Conservation (phyloP, 2,113 vertebrate genomes). For the Hippocampus comes region DNA sequence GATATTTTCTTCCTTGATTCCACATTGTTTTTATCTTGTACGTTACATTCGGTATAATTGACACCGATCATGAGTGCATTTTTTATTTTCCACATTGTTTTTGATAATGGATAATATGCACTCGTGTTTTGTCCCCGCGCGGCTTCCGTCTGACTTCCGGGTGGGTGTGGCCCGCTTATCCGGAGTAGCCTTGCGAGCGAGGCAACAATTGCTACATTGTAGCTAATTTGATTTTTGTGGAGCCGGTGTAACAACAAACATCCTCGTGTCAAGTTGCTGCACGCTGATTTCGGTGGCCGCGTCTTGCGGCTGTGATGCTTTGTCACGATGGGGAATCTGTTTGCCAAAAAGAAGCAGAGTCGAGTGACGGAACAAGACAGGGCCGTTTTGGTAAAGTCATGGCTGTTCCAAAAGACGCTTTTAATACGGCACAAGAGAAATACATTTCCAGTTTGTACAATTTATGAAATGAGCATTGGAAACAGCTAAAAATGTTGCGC, state of each 20-base stretch:
- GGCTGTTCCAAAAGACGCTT: background rate
- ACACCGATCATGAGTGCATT: too few relatives aligned
- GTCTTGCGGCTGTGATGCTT: constrained; percentile 48
- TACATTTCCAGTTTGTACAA: too few relatives aligned
- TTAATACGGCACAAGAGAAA: too few relatives aligned
- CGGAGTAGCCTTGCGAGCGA: constrained; percentile 19
- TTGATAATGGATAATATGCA: too few relatives aligned
- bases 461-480: too few relatives aligned
- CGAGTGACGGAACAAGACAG: constrained; percentile 89
- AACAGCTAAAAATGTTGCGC: too few relatives aligned
- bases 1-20: too few relatives aligned
- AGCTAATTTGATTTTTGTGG: background rate
- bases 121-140: constrained; percentile 12
- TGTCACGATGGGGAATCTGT: constrained; percentile 85
- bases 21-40: too few relatives aligned
- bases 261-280: background rate
- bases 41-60: too few relatives aligned
- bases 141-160: constrained; percentile 39
- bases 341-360: constrained; percentile 85
- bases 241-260: background rate
- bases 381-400: constrained; percentile 78
- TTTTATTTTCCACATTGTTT: too few relatives aligned
- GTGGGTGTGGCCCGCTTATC: constrained; percentile 49
- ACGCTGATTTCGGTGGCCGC: background rate
- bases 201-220: background rate